Evolutionary conservation across 2,113 vertebrate species (phyloP).

Genomic region (Cyanocitta stelleri): DNA sequence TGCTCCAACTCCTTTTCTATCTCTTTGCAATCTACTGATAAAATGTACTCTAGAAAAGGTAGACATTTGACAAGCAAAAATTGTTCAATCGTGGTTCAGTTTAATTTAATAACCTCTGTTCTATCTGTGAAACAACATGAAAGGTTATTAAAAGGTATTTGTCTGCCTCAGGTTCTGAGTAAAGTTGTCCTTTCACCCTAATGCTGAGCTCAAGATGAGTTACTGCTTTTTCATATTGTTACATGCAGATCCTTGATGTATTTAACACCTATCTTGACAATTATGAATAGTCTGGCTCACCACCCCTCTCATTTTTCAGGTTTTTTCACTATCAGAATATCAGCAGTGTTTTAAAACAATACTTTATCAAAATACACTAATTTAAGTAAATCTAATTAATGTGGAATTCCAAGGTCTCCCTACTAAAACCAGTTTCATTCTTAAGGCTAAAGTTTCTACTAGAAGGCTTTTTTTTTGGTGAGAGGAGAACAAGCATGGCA

Average conservation of each 20-base stretch:
- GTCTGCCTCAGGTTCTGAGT: not conserved
- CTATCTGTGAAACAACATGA: not conserved
- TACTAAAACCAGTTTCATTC: not conserved
- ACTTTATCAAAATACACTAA: not conserved
- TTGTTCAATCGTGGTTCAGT: not conserved
- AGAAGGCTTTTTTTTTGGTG: not conserved
- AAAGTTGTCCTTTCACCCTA: not conserved
- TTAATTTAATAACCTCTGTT: constrained; percentile 10
- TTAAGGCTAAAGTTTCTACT: not conserved
- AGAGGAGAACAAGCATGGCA: not conserved
- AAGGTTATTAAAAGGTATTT: not conserved
- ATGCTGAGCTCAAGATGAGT: not conserved
- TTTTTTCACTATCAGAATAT: not conserved
- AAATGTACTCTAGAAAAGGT: not conserved
- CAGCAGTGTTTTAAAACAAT: not conserved
- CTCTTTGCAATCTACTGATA: not conserved
- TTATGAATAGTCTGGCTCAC: not conserved
- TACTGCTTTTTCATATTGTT: not conserved
- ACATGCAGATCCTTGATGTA: not conserved
- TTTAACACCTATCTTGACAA: not conserved
- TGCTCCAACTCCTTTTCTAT: not conserved
- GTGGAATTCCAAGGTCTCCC: not conserved
- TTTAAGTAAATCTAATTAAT: not conserved
- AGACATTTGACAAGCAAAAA: not conserved
- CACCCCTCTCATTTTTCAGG: not conserved